These are phyloP conservation scores for Peromyscus maniculatus DNA, from an alignment of 2,113 vertebrate species.

Conservation along the genomic window DNA sequence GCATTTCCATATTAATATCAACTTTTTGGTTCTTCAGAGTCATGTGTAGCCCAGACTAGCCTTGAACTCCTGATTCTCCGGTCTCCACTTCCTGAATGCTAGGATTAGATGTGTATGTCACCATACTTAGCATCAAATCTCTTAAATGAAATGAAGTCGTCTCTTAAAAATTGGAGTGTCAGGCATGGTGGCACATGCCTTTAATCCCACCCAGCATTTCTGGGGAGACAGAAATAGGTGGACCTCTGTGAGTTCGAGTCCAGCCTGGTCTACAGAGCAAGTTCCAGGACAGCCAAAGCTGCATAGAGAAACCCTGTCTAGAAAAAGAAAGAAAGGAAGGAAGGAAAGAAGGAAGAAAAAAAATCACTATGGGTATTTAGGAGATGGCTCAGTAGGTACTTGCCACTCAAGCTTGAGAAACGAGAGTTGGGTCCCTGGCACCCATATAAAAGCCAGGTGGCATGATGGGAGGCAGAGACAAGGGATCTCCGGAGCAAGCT, in stretches of 20 bases:
- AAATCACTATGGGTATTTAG: background rate
- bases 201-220: background rate
- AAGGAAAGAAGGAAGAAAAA: background rate
- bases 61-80: background rate
- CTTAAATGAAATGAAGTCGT: constrained; percentile 44
- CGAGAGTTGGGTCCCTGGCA: background rate
- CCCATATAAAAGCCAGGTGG: background rate
- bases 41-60: background rate
- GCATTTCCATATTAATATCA: constrained; percentile 39
- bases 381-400: background rate
- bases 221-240: background rate
- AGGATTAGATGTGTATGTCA: background rate
- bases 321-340: background rate
- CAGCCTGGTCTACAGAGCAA: background rate
- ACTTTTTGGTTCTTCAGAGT: background rate
- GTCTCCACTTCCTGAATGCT: background rate
- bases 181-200: background rate
- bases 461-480: background rate
- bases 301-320: background rate
- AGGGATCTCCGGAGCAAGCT: background rate
- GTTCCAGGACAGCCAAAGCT: background rate
- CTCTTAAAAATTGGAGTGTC: background rate
- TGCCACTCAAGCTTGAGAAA: background rate
- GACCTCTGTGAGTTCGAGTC: background rate
- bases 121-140: background rate